Base-by-base conservation (phyloP, 2,797 vertebrate genomes). In the Channa striata region DNA sequence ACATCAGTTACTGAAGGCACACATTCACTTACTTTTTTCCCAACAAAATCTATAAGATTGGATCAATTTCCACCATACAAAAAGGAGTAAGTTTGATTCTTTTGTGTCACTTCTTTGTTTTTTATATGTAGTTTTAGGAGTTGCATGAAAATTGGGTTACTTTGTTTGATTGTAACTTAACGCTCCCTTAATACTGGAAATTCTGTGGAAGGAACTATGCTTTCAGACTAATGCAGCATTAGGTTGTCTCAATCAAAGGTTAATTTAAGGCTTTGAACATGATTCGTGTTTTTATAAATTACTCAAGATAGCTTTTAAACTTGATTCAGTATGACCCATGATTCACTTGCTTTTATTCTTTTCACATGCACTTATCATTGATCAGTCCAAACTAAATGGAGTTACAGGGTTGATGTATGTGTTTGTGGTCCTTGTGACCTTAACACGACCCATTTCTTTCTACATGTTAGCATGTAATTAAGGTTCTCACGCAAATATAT, bases 371-470 rank as follows among this genome's bases (percentile, higher is more conserved):
- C 34, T 21, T 44, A 74, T 8, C 62, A 68, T 40, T 52, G 61
- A 63, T 70, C 57, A 56, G n/a, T 42, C 49, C 0, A 6, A 12
- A 9, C 10, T 20, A 54, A 51, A 56, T 30, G 10, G 48, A 50
- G 34, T 56, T 42, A 57, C 59, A 42, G 8, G 50, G 40, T 44
- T 39, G 16, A 51, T 40, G 36, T 30, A n/a, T 14, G 33, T 68
- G 25, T 64, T 68, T 71, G 63, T 59, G 40, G 53, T 79, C 63
- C 54, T 59, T 20, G 3, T 82, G 79, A 78, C 82, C 80, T 44
- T 59, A 39, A 34, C 20, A 11, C 57, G 65, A 86, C 75, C 78
- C 50, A 11, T 6, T 34, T 21, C 57, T 64, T 68, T 59, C 30
- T 42, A 9, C 17, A 40, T 34, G 16, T 68, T 7, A 3, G 33